Conservation (phyloP, 2,797 vertebrate genomes). For the Catharus ustulatus region DNA sequence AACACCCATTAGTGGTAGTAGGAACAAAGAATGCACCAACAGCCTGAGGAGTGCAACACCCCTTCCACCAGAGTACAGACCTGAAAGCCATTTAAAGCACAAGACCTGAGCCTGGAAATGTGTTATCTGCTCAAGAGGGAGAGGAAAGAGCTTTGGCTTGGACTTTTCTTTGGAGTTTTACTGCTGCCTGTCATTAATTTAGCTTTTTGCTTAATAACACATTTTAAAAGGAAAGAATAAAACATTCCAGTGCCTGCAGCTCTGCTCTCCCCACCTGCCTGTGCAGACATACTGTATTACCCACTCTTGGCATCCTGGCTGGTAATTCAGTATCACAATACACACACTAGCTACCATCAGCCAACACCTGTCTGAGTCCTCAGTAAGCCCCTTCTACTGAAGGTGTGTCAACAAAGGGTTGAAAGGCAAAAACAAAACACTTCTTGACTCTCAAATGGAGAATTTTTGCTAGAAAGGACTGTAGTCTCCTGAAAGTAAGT, state of each 20-base stretch:
- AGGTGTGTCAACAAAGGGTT: conserved; percentile 45
- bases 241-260: conserved; percentile 78
- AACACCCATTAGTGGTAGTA: neutral
- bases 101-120: neutral
- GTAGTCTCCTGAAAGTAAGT: neutral
- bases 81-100: conserved; percentile 33
- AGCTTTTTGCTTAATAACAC: conserved; percentile 83
- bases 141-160: neutral
- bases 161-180: conserved; percentile 24
- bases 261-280: conserved; percentile 81
- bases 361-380: conserved; percentile 74
- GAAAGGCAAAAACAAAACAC: neutral
- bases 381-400: conserved; percentile 27
- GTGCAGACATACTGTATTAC: conserved; percentile 82
- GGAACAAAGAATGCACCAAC: conserved; percentile 19
- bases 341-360: conserved; percentile 68
- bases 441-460: neutral
- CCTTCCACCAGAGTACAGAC: neutral
- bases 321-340: conserved; percentile 78
- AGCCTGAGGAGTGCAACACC: neutral
- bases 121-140: neutral
- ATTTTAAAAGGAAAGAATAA: conserved; percentile 67
- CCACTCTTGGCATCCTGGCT: conserved; percentile 79
- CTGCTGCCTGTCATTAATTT: conserved; percentile 67
- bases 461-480: neutral